Conservation (phyloP, 1,140 invertebrate genomes). For the Ridgeia piscesae region DNA sequence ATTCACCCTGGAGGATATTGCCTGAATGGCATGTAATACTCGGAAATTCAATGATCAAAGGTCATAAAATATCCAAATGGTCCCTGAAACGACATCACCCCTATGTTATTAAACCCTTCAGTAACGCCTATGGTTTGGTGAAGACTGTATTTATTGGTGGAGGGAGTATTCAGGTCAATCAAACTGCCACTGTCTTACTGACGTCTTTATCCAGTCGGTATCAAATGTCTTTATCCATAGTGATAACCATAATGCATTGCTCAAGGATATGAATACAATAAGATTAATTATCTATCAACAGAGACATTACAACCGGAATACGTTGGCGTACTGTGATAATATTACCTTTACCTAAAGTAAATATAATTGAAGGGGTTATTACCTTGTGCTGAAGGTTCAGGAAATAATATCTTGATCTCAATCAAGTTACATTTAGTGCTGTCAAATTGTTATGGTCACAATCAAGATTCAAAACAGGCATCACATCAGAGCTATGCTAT, state of each 20-base stretch:
- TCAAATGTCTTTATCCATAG: neutral
- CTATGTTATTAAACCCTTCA: neutral
- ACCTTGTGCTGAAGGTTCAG: too few species aligned
- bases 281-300: too few species aligned
- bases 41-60: neutral
- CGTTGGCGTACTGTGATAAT: too few species aligned
- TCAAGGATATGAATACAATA: too few species aligned
- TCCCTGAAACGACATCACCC: neutral
- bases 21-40: neutral
- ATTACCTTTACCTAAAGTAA: too few species aligned
- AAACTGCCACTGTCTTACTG: neutral
- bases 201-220: neutral
- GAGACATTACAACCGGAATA: too few species aligned
- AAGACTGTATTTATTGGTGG: neutral
- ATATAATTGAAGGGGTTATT: too few species aligned
- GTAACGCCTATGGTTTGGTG: neutral
- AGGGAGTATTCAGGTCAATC: neutral
- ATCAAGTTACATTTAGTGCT: too few species aligned
- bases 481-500: too few species aligned
- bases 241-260: neutral
- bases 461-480: too few species aligned
- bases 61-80: neutral
- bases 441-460: too few species aligned
- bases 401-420: too few species aligned
- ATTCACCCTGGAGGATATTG: neutral